Conservation (phyloP, 2,113 vertebrate genomes). For the Pseudorhombus dupliciocellatus region DNA sequence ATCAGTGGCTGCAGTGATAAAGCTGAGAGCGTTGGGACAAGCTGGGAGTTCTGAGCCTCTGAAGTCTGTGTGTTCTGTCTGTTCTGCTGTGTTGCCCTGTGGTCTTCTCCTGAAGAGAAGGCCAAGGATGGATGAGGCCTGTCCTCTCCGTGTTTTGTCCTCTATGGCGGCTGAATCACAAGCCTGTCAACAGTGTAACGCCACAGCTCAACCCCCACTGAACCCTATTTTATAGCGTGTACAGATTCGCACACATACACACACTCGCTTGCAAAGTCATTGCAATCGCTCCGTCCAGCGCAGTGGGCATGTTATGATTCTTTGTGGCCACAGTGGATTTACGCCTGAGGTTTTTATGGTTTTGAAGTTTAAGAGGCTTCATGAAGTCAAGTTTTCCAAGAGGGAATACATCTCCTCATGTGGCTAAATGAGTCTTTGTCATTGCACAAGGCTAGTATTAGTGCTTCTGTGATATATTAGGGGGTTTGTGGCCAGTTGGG, state of each 20-base stretch:
- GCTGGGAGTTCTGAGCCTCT: slow-evolving; percentile 71
- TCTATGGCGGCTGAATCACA: slow-evolving; percentile 60
- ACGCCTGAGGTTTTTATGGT: slow-evolving; percentile 42
- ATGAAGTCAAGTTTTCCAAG: slow-evolving; percentile 52
- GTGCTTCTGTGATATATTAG: slow-evolving; percentile 20
- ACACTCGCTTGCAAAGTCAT: slow-evolving; percentile 5
- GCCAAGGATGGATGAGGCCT: slow-evolving; percentile 68
- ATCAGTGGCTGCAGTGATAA: slow-evolving; percentile 66
- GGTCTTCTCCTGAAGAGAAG: slow-evolving; percentile 58
- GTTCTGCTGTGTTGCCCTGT: slow-evolving; percentile 60
- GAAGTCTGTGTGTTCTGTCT: slow-evolving; percentile 70
- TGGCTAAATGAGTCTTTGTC: slow-evolving; percentile 51
- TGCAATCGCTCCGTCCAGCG: slow-evolving; percentile 27
- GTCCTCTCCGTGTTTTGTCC: slow-evolving; percentile 65
- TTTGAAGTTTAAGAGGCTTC: slow-evolving; percentile 60
- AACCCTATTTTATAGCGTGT: slow-evolving; percentile 11
- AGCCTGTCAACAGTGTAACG: slow-evolving; percentile 59
- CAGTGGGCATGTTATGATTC: slow-evolving; percentile 37
- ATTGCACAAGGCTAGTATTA: slow-evolving; percentile 39
- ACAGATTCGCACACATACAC: slow-evolving; percentile 2
- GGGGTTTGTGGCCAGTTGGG: slow-evolving; percentile 22
- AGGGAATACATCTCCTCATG: slow-evolving; percentile 48
- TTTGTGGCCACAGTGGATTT: slow-evolving; percentile 48
- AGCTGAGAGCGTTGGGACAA: slow-evolving; percentile 59
- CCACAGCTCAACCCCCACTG: slow-evolving; percentile 27